phyloP scores from a whole-genome alignment of 2,888 invertebrate species.

The Antheraea yamamai region DNA sequence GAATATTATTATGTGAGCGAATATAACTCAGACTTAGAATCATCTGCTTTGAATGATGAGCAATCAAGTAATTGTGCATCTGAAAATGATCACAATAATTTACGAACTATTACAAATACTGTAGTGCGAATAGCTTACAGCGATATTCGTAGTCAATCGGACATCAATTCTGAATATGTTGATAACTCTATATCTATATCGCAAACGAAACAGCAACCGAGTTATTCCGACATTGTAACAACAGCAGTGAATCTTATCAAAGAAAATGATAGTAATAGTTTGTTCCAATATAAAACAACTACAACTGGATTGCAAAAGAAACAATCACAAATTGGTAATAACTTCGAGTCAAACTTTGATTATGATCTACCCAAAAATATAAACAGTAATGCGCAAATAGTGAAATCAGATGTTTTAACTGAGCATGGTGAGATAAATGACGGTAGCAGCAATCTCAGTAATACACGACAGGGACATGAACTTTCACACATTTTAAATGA shows the following conservation, averaged over 20 bases:
- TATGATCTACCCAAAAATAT: background rate
- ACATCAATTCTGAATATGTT: background rate
- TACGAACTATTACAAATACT: constrained; percentile 26
- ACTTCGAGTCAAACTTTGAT: background rate
- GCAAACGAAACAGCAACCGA: background rate
- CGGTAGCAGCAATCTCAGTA: background rate
- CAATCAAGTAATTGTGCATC: background rate
- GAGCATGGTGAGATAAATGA: background rate
- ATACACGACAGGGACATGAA: background rate
- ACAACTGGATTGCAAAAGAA: background rate
- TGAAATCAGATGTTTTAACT: background rate
- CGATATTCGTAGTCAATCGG: constrained; percentile 23
- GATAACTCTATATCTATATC: constrained; percentile 1
- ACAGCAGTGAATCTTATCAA: background rate
- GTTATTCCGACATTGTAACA: constrained; percentile 12
- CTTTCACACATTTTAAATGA: constrained; percentile 32
- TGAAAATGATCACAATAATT: constrained; percentile 15
- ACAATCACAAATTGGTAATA: background rate
- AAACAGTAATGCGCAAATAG: background rate
- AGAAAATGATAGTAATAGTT: constrained; percentile 25
- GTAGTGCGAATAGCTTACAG: constrained; percentile 29
- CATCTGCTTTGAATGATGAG: background rate
- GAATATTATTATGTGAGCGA: constrained; percentile 1
- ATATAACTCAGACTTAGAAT: constrained; percentile 11
- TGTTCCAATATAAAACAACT: constrained; percentile 19